Evolutionary conservation across 2,113 vertebrate species (phyloP).

Genomic region (Callipepla squamata): DNA sequence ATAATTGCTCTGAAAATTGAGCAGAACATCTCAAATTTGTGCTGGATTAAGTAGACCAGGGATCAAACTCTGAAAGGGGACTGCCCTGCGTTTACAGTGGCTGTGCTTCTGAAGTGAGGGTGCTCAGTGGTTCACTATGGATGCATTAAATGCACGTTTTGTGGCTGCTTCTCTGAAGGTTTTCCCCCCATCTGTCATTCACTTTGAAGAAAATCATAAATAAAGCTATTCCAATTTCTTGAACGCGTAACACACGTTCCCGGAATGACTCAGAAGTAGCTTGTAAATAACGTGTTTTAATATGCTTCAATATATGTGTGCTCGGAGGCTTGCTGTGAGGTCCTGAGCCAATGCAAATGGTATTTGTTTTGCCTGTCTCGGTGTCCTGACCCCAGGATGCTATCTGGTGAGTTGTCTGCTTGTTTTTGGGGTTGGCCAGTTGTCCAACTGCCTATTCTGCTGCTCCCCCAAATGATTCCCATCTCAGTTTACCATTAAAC

Average conservation of each 20-base stretch:
- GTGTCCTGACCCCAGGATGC: background rate
- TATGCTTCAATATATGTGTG: constrained; percentile 31
- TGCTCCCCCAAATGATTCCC: background rate
- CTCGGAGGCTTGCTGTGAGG: background rate
- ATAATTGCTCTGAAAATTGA: constrained; percentile 16
- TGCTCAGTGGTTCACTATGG: constrained; percentile 44
- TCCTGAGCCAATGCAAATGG: constrained; percentile 2
- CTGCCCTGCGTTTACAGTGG: background rate
- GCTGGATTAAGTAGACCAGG: constrained; percentile 24
- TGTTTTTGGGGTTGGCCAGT: background rate
- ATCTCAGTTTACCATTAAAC: background rate
- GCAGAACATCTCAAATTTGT: constrained; percentile 21
- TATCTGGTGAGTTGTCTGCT: background rate
- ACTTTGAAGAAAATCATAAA: constrained; percentile 61
- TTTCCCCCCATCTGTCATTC: constrained; percentile 66
- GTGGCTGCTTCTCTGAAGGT: constrained; percentile 58
- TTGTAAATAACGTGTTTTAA: constrained; percentile 63
- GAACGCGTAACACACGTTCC: constrained; percentile 25
- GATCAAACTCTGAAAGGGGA: constrained; percentile 2
- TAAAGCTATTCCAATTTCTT: constrained; percentile 61
- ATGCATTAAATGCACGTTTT: constrained; percentile 63
- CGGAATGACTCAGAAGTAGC: constrained; percentile 43
- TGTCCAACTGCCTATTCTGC: background rate
- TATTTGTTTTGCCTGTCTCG: background rate
- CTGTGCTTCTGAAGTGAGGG: constrained; percentile 31